Base-by-base conservation (phyloP, 92 coral and sea anemone species). In the Porites rus region DNA sequence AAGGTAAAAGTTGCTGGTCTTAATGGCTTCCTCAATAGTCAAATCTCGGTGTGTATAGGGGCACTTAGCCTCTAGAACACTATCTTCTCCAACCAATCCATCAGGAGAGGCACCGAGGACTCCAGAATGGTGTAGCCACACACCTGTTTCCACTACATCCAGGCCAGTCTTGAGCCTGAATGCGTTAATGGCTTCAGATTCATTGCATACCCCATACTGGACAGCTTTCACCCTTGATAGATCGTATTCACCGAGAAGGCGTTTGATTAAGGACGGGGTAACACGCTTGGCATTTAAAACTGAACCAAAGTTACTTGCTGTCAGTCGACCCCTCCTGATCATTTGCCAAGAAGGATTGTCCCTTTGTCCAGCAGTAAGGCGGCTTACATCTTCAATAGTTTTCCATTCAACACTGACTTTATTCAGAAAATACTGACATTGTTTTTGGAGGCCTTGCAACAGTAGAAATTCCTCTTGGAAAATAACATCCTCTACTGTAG, bases 11-110 rank as follows among this genome's bases (percentile, higher is more conserved):
- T 75, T 28, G 38, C 38, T 28, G 38, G 38, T 28, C 38, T 28
- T 28, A 28, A 28, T 28, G 38, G 38, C 38, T 28, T 28, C 38
- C 38, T 28, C 38, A 28, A 28, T 28, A 28, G 38, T 28, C 38
- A 28, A 28, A 28, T 61, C 64, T 74, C 79, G 25, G 51, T 46
- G 20, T 22, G 87, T 85, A 52, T 90, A 85, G 17, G 93, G 90
- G 75, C 93, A 90, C 61, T 90, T 90, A 43, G 80, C 87, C 51
- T 90, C 90, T 51, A 85, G 52, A n/a, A 90, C 86, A 58, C 52
- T 61, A 51, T 85, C 83, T 24, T 77, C 46, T 18, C 86, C 93
- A 8, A 85, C 82, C 66, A 90, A 77, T 14, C 93, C 90, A 78
- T 79, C 93, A 46, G 86, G 92, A 8, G 86, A 28, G 38, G 38